A percentile compares a stretch with the other conserved stretches of the same genome.
phyloP scores from a whole-genome alignment of 2,113 vertebrate genomes.

The Salvelinus sp. region DNA sequence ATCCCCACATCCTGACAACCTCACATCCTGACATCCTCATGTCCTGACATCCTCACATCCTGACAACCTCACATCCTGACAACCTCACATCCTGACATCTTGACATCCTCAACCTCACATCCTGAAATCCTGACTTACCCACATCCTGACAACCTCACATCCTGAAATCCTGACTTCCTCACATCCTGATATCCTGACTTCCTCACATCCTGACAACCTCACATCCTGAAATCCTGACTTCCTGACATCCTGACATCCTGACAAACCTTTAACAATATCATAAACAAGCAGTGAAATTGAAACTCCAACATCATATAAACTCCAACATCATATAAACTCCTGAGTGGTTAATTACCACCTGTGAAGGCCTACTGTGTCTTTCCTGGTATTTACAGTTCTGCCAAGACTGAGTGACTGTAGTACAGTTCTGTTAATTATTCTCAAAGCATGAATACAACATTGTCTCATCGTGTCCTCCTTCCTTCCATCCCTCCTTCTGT shows the following conservation, averaged over 20 bases:
- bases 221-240: not conserved
- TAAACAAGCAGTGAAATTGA: not conserved
- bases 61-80: too few species aligned
- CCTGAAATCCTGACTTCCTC: not conserved
- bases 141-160: not conserved
- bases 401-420: not conserved
- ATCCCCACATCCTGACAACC: too few species aligned
- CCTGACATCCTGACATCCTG: not conserved
- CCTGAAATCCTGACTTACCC: not conserved
- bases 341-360: not conserved
- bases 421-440: not conserved
- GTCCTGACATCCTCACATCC: too few species aligned
- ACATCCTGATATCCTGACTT: not conserved
- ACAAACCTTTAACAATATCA: not conserved
- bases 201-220: not conserved
- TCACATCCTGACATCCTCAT: too few species aligned
- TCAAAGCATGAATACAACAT: not conserved
- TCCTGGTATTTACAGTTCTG: not conserved
- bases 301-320: too few species aligned
- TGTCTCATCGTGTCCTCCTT: not conserved
- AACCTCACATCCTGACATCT: too few species aligned
- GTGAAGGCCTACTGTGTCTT: not conserved
- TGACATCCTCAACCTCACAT: too few species aligned
- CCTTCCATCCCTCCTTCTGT: too few species aligned
- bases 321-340: not conserved